Conservation (phyloP, 1,140 invertebrate species). For the Pentalonia nigronervosa region DNA sequence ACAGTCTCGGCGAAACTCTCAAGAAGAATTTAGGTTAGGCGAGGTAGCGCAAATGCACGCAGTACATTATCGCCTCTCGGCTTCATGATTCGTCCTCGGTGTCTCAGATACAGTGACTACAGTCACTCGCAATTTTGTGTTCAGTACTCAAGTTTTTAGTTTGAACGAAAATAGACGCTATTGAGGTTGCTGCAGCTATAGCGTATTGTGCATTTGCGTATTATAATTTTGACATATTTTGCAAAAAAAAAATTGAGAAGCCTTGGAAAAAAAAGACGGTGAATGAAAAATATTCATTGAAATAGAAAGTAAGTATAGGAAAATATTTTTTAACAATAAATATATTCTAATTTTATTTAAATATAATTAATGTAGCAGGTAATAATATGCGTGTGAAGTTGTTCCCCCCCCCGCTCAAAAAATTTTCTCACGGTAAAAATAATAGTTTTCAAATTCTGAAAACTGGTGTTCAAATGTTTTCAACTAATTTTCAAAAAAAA, state of each 20-base stretch:
- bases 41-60: too few species aligned
- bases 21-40: too few species aligned
- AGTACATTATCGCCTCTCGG: too few species aligned
- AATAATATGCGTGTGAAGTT: not conserved
- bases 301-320: slow-evolving; percentile 11
- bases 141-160: not conserved
- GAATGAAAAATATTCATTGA: slow-evolving; percentile 11
- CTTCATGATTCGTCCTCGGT: too few species aligned
- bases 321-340: not conserved
- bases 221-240: not conserved
- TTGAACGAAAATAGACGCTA: not conserved
- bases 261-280: slow-evolving; percentile 7
- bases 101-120: too few species aligned
- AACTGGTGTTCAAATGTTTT: too few species aligned
- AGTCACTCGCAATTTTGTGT: not conserved
- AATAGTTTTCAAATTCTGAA: too few species aligned
- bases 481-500: too few species aligned
- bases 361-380: not conserved
- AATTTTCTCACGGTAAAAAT: too few species aligned
- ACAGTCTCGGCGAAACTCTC: too few species aligned
- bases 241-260: not conserved
- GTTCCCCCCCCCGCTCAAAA: too few species aligned
- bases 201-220: slow-evolving; percentile 1
- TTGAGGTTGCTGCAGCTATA: not conserved
- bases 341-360: not conserved